Evolutionary conservation across 2,113 vertebrate species (phyloP).

Genomic region (Grantiella picta): DNA sequence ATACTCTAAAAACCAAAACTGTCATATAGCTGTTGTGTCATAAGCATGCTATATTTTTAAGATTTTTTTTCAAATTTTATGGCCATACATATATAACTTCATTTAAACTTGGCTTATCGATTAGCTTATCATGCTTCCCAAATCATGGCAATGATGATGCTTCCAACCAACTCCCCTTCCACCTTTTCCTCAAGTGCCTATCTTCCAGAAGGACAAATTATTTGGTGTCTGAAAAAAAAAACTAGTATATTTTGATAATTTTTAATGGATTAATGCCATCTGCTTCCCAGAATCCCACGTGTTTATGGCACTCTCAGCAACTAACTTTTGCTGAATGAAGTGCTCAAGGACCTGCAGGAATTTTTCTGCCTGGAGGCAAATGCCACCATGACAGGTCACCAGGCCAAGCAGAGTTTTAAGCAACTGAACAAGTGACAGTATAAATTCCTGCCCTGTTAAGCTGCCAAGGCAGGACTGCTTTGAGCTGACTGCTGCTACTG

Average conservation of each 20-base stretch:
- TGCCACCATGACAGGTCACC: not conserved
- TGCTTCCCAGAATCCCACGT: rapidly evolving
- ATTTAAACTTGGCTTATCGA: not conserved
- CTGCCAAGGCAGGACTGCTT: not conserved
- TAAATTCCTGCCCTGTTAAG: constrained; percentile 8
- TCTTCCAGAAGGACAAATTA: not conserved
- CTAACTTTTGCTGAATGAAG: not conserved
- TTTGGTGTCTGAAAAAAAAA: not conserved
- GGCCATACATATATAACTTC: not conserved
- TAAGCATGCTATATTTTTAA: not conserved
- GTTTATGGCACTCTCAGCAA: not conserved
- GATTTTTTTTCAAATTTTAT: not conserved
- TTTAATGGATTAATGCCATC: not conserved
- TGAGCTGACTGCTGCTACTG: not conserved
- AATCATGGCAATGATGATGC: not conserved
- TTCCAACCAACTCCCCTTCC: not conserved
- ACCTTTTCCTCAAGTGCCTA: not conserved
- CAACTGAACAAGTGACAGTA: not conserved
- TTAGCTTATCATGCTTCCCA: not conserved
- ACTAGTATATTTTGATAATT: not conserved
- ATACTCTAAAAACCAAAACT: not conserved
- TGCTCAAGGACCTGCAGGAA: not conserved
- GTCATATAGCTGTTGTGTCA: not conserved
- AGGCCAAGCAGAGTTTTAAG: not conserved
- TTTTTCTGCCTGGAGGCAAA: not conserved